A percentile compares a stretch with the other conserved stretches of the same genome.
phyloP scores from a whole-genome alignment of 2,888 invertebrate species.

The Phanerotoma sp. region DNA sequence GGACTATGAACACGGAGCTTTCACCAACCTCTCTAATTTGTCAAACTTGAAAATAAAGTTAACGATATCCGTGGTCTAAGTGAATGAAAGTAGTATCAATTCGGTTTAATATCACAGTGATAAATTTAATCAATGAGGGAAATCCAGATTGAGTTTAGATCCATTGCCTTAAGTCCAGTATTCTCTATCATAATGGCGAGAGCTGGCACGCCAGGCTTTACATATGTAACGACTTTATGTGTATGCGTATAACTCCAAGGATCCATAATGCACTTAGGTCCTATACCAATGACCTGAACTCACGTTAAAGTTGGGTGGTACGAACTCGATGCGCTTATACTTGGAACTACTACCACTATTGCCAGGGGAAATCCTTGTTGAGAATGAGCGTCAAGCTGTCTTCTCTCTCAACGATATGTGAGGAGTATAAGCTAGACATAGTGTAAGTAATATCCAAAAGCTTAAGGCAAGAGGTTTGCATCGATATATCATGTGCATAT shows the following conservation, averaged over 20 bases:
- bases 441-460: constrained; percentile 33
- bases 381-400: constrained; percentile 2
- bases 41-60: no score
- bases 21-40: no score
- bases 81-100: constrained; percentile 43
- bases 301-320: constrained; percentile 15
- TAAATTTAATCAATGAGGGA: constrained; percentile 56
- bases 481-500: constrained; percentile 10
- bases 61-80: constrained; percentile 43
- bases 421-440: constrained; percentile 28
- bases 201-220: constrained; percentile 23
- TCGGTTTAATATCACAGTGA: constrained; percentile 48
- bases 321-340: background rate
- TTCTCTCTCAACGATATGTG: constrained; percentile 6
- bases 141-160: constrained; percentile 52
- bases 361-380: constrained; percentile 24
- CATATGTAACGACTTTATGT: constrained; percentile 14
- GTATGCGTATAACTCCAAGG: constrained; percentile 22
- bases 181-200: constrained; percentile 46
- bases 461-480: constrained; percentile 16
- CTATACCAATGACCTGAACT: constrained; percentile 25
- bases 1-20: no score
- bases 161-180: constrained; percentile 40
- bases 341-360: constrained; percentile 16
- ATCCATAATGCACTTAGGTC: constrained; percentile 32